These are phyloP conservation scores for Mactromeris polynyma DNA, from an alignment of 2,888 invertebrate genomes.

Conservation along the genomic window DNA sequence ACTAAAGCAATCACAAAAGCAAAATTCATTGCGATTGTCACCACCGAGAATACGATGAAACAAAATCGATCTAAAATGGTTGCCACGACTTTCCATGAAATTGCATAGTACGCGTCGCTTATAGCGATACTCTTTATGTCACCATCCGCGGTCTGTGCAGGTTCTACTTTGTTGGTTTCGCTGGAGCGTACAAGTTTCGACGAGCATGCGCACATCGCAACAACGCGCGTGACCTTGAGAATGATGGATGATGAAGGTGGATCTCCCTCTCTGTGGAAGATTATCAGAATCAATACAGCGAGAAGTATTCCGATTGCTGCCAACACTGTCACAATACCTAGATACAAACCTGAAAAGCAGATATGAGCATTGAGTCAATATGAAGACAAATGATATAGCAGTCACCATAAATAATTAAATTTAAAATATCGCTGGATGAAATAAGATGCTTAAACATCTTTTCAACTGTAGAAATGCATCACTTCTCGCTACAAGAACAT, in stretches of 20 bases:
- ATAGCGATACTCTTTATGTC: not conserved
- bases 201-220: conserved; percentile 35
- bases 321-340: conserved; percentile 61
- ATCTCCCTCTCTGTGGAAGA: conserved; percentile 52
- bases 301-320: conserved; percentile 64
- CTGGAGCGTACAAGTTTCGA: not conserved
- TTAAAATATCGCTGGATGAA: too few relatives aligned
- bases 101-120: not conserved
- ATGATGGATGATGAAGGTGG: conserved; percentile 14
- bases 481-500: not conserved
- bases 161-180: not conserved
- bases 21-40: conserved; percentile 24
- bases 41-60: conserved; percentile 25
- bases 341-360: conserved; percentile 67
- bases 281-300: conserved; percentile 63
- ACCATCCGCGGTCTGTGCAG: not conserved
- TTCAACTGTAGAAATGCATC: not conserved
- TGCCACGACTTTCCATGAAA: conserved; percentile 20
- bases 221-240: conserved; percentile 12
- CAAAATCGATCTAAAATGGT: conserved; percentile 28
- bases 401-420: not conserved
- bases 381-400: too few relatives aligned
- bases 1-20: conserved; percentile 20
- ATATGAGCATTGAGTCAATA: not conserved
- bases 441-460: too few relatives aligned